These are phyloP conservation scores for Cyphomyrus discorhynchus DNA, from an alignment of 2,113 vertebrate species.

Conservation along the genomic window DNA sequence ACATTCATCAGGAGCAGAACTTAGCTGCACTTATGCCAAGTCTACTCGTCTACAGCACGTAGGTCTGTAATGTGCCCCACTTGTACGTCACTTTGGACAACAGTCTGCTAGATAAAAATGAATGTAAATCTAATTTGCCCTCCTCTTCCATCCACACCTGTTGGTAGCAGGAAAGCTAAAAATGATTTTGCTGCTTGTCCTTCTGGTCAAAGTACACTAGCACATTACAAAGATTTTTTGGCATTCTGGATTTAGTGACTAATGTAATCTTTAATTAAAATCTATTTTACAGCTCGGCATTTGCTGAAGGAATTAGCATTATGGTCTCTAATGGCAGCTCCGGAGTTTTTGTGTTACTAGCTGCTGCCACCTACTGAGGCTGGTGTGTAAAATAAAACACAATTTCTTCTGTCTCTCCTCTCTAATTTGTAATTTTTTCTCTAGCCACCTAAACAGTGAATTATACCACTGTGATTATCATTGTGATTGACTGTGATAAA, in stretches of 20 bases:
- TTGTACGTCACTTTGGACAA: not conserved
- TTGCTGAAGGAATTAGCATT: not conserved
- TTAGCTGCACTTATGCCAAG: not conserved
- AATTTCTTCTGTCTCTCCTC: not conserved
- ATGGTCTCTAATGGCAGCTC: not conserved
- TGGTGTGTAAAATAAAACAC: not conserved
- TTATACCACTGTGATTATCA: not conserved
- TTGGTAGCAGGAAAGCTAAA: not conserved
- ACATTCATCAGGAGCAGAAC: not conserved
- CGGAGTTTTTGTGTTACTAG: not conserved
- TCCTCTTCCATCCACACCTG: not conserved
- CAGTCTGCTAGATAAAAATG: not conserved
- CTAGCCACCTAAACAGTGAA: not conserved
- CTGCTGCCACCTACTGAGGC: not conserved
- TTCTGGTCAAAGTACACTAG: not conserved
- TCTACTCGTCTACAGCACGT: not conserved
- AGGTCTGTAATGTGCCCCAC: not conserved
- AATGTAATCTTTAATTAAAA: not conserved
- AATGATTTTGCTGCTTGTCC: not conserved
- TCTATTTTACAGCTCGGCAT: not conserved
- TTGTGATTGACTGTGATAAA: not conserved
- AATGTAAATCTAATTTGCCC: not conserved
- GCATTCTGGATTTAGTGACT: not conserved
- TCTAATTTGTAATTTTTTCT: not conserved
- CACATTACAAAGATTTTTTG: not conserved